A percentile compares a stretch with the other conserved stretches of the same genome.
Evolutionary conservation across 2,888 invertebrate species (phyloP).

Genomic region (Bimastos eiseni): DNA sequence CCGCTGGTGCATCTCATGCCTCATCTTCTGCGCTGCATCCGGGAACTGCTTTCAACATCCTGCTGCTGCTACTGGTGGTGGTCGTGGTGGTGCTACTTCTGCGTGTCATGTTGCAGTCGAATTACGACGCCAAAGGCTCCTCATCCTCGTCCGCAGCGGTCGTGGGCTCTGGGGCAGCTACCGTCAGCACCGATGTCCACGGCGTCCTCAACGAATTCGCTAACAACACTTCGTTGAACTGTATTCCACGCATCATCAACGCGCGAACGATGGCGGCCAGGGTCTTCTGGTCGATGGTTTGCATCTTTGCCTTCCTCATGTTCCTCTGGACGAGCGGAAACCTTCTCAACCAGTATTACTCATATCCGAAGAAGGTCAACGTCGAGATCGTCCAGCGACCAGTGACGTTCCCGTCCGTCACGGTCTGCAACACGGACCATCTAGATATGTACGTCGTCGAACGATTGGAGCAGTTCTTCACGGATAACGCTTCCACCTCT

Average conservation of each 20-base stretch:
- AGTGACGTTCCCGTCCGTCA: slow-evolving; percentile 45
- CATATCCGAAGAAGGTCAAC: slow-evolving; percentile 46
- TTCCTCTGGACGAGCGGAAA: slow-evolving; percentile 45
- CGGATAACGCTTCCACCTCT: neutral
- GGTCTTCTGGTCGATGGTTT: slow-evolving; percentile 46
- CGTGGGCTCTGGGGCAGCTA: slow-evolving; percentile 7
- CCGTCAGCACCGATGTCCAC: slow-evolving; percentile 36
- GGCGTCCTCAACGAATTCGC: slow-evolving; percentile 41
- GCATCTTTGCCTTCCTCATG: slow-evolving; percentile 45
- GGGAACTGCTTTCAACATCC: neutral
- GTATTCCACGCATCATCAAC: slow-evolving; percentile 47
- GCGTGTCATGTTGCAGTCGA: slow-evolving; percentile 13
- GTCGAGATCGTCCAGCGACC: slow-evolving; percentile 46
- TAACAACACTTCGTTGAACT: slow-evolving; percentile 45
- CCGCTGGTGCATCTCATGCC: neutral
- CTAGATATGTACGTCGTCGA: slow-evolving; percentile 42
- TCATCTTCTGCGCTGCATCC: neutral
- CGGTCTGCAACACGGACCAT: slow-evolving; percentile 46
- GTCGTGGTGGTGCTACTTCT: neutral
- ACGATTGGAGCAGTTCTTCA: slow-evolving; percentile 37
- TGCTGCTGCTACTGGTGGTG: neutral
- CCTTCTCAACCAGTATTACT: slow-evolving; percentile 42
- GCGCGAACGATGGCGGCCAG: slow-evolving; percentile 41
- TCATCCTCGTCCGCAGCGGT: neutral
- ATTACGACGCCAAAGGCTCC: neutral